Conservation (phyloP, 1,140 invertebrate genomes). For the Eupristina koningsbergeri region DNA sequence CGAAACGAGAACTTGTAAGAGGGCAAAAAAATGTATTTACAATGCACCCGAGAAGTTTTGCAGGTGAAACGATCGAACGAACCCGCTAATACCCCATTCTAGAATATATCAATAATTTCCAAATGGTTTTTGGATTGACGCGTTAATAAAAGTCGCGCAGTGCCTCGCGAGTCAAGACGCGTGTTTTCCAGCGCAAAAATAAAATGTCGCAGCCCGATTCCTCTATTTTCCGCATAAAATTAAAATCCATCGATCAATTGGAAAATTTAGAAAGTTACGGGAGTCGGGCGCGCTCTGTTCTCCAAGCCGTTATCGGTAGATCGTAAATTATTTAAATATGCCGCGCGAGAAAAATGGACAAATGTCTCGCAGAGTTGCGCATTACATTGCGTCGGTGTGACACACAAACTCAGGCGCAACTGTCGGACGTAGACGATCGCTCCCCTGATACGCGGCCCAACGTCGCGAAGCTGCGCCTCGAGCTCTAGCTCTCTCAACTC, state of each 20-base stretch:
- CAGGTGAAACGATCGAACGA: not conserved
- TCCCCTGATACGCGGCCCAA: constrained; percentile 2
- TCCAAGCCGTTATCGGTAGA: constrained; percentile 1
- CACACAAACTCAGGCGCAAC: too few relatives aligned
- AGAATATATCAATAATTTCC: not conserved
- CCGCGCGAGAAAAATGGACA: not conserved
- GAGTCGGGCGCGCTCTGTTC: not conserved
- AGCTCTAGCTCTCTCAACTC: not conserved
- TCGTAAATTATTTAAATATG: constrained; percentile 41
- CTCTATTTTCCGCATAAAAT: not conserved
- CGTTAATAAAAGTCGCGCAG: too few relatives aligned
- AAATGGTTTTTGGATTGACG: not conserved
- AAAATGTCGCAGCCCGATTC: not conserved
- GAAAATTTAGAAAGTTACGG: constrained; percentile 41
- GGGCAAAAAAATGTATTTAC: not conserved
- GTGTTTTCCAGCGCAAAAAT: not conserved
- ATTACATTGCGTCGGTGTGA: not conserved
- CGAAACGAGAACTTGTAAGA: not conserved
- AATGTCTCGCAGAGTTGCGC: not conserved
- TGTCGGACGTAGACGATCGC: constrained; percentile 23
- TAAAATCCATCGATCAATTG: not conserved
- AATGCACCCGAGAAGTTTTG: not conserved
- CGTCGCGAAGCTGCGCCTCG: not conserved
- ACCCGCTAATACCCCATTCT: not conserved
- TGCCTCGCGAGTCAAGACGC: too few relatives aligned